phyloP scores from a whole-genome alignment of 2,888 invertebrate species.

The Andrena dorsata region DNA sequence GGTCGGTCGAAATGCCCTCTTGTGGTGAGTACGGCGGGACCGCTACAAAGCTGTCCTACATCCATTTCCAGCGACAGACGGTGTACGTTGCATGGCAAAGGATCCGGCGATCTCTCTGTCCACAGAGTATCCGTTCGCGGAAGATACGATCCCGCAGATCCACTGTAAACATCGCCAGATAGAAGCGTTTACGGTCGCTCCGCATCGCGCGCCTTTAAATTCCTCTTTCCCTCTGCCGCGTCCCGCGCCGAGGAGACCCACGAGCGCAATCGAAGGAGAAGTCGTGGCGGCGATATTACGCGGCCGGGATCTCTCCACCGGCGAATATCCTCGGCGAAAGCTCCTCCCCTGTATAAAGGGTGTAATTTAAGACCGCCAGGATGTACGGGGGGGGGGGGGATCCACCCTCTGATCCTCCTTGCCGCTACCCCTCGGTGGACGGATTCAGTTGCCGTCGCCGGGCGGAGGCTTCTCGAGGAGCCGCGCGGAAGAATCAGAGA shows the following conservation, averaged over 20 bases:
- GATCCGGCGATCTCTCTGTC: conserved; percentile 11
- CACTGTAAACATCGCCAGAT: conserved; percentile 26
- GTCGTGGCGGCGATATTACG: conserved; percentile 32
- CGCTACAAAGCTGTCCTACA: not conserved
- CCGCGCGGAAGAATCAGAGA: not conserved
- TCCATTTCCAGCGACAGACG: not conserved
- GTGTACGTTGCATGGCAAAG: conserved; percentile 9
- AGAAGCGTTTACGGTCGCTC: conserved; percentile 32
- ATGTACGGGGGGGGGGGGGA: not conserved
- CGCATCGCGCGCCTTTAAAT: conserved; percentile 3
- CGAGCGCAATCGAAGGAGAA: conserved; percentile 27
- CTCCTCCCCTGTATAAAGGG: conserved; percentile 26
- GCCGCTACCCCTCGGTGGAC: not conserved
- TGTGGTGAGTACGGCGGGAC: no score
- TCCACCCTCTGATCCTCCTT: not conserved
- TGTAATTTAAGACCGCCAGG: conserved; percentile 28
- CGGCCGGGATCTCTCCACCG: conserved; percentile 13
- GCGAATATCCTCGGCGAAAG: conserved; percentile 26
- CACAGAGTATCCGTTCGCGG: not conserved
- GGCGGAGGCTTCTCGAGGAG: not conserved
- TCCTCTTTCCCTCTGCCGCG: not conserved
- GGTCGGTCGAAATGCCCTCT: no score
- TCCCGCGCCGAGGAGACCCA: not conserved
- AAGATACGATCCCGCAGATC: not conserved
- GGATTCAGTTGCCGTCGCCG: not conserved